Evolutionary conservation across 2,888 invertebrate species (phyloP), one percentile per base, ranked within the genome.

Genomic region (Cheilosia impressa): DNA sequence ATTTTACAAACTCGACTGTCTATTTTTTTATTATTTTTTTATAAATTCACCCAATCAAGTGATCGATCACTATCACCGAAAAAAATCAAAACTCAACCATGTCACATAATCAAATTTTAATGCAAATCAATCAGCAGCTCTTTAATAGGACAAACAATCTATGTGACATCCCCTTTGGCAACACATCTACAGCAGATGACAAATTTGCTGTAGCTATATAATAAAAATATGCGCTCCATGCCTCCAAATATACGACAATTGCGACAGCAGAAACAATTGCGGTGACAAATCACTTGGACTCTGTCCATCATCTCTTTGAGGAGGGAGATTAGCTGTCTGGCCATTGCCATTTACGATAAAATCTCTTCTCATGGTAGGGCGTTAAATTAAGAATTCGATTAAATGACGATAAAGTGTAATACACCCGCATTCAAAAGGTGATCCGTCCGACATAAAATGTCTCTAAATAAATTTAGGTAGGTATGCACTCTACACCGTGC

Each of bases 121-220:
- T 90, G 90, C 89, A 90, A 91, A 92, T 91, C 92, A 91, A 92
- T 92, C 92, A 91, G 89, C 73, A 76, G 82, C 88, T 83, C 82
- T 75, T 87, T 84, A 84, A 55, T 76, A 81, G 34, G 68, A 62
- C 47, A 60, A 38, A 31, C 71, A 82, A 53, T 60, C 31, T 47
- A 50, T 47, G 43, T 69, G 69, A 71, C 84, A 79, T 79, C 53
- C 75, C 69, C 65, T 69, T 19, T 19, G 24, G 34, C 31, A 69
- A 50, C 34, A 53, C 80, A 80, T 76, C 84, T 80, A 76, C 68
- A 27, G 57, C 81, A 62, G 65, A 69, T 63, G 76, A 57, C 45
- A 31, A 72, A 71, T 75, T 63, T 57, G 62, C 43, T 41, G 5
- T 47, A 27, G 27, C 27, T 7, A 15, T 38, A 38, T 4, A 10